Base-by-base conservation (phyloP, 2,888 invertebrate species). In the Lucinisca nassula region DNA sequence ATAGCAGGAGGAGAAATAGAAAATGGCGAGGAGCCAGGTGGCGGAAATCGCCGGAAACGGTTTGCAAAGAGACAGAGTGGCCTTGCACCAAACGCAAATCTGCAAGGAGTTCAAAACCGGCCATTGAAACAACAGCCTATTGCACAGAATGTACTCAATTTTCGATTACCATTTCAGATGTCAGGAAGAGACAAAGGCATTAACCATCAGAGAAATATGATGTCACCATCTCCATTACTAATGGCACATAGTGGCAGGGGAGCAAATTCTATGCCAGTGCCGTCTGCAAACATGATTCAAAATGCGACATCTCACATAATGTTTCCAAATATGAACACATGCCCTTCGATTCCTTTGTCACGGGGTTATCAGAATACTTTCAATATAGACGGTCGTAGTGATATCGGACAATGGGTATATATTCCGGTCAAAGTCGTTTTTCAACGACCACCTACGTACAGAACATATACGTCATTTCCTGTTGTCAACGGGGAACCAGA, bases 351-450 rank as follows among this genome's bases (percentile, higher is more conserved):
- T 32, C 90, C 89, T n/a, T 73, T 89, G 40, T 70, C 85, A 24
- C 75, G 72, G 58, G 89, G 90, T 17, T 87, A 91, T 40, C 95
- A 95, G 85, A 95, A 95, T 77, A 91, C 85, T 10, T 95, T 92
- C 73, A 94, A 94, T 79, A 88, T 94, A 0, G 91, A 94, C 82
- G 93, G 94, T 17, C 70, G 80, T 0, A 94, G 94, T 58, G 94
- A 94, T 79, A 92, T 91, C 4, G 86, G 87, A 72, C 89, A 92
- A 35, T 95, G 95, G 95, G 94, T 91, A 0, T 94, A 93, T 75
- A 83, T 95, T 0, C 95, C 95, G 0, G 93, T 94, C 0, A 92
- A 94, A 79, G 90, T 95, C 17, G 90, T 94, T 24, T 93, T 91
- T 27, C 93, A 92, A 38, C 82, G 95, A 72, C 94, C 95, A 0